Percentiles rank a stretch among this genome's conserved stretches.
phyloP scores from a whole-genome alignment of 1,140 invertebrate species.

The Cotesia glomerata region DNA sequence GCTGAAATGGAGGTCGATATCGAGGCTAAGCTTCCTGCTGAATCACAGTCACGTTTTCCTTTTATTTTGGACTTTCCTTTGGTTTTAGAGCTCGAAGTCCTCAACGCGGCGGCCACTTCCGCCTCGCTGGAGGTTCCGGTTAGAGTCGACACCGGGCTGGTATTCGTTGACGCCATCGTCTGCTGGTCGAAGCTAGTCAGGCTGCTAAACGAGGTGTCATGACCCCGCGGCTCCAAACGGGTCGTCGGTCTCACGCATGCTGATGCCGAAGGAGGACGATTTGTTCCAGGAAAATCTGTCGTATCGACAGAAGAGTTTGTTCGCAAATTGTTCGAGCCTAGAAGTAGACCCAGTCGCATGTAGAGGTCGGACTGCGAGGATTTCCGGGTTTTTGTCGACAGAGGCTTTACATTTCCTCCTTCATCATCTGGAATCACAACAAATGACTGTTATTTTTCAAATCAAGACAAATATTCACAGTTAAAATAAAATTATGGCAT shows the following conservation, averaged over 20 bases:
- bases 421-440: conserved; percentile 71
- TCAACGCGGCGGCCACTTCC: conserved; percentile 61
- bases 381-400: conserved; percentile 64
- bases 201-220: conserved; percentile 71
- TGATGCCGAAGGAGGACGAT: neutral
- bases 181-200: conserved; percentile 79
- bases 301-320: conserved; percentile 36
- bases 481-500: conserved; percentile 5
- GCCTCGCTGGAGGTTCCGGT: conserved; percentile 78
- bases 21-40: conserved; percentile 60
- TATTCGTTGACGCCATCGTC: conserved; percentile 76
- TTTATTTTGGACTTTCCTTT: conserved; percentile 51
- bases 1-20: conserved; percentile 76
- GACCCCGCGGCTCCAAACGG: conserved; percentile 56
- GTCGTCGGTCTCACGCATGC: conserved; percentile 49
- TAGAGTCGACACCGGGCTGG: conserved; percentile 85
- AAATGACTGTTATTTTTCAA: neutral
- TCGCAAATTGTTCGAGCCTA: conserved; percentile 64
- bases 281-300: conserved; percentile 32
- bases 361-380: conserved; percentile 78
- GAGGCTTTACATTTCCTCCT: conserved; percentile 70
- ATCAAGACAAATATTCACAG: neutral
- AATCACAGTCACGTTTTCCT: conserved; percentile 59
- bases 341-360: conserved; percentile 81
- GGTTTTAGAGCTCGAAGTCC: conserved; percentile 63